Conservation (phyloP, 2,113 vertebrate species). For the Nothocercus julius region DNA sequence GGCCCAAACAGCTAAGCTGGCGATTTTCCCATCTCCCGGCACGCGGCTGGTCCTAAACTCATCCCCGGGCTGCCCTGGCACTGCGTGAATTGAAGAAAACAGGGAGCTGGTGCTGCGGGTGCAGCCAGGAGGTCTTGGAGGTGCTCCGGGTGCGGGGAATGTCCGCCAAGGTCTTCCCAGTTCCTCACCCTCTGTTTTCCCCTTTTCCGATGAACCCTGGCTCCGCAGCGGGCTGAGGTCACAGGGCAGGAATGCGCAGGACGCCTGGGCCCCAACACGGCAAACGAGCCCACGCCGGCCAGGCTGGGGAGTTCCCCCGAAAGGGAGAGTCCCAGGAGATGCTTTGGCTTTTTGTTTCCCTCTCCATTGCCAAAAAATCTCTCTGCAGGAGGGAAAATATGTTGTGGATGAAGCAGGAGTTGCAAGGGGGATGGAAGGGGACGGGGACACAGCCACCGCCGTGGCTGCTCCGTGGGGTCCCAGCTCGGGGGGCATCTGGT, state of each 20-base stretch:
- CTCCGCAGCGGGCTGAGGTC: neutral
- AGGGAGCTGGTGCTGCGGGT: neutral
- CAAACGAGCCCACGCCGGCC: neutral
- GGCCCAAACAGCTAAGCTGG: neutral
- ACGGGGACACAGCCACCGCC: no score
- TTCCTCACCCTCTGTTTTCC: neutral
- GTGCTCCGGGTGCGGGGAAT: neutral
- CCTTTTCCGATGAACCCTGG: neutral
- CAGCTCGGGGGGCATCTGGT: neutral
- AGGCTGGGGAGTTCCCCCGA: no score
- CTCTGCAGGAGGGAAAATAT: no score
- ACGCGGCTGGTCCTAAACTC: rapidly evolving
- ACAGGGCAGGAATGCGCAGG: neutral
- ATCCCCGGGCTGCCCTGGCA: neutral
- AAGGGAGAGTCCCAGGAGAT: no score
- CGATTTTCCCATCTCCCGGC: slow-evolving; percentile 13
- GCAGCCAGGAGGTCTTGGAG: neutral
- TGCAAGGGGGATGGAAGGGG: neutral
- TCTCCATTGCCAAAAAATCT: no score
- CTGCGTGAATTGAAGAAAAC: neutral
- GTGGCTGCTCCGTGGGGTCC: neutral
- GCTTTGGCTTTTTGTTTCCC: no score
- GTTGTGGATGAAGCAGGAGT: no score
- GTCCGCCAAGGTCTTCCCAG: rapidly evolving
- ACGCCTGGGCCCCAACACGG: neutral